Evolutionary conservation across 2,797 vertebrate species (phyloP).

Genomic region (Onychomys torridus): DNA sequence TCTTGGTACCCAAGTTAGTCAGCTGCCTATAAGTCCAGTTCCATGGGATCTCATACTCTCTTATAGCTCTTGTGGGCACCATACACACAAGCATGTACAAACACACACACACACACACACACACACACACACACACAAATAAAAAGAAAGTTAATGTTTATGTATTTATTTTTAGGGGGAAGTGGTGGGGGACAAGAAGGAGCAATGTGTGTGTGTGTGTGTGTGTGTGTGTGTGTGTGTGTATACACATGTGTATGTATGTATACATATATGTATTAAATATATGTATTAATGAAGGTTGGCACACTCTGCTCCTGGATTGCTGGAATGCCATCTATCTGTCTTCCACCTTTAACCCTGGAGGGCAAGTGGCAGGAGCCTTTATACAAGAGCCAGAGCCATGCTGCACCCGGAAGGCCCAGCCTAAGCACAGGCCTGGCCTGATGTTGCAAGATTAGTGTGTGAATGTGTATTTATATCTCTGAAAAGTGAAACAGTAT

Average conservation of each 20-base stretch:
- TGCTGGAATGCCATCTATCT: not conserved
- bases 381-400: not conserved
- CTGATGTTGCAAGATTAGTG: not conserved
- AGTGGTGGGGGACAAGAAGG: not conserved
- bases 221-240: too few relatives aligned
- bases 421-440: not conserved
- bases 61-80: not conserved
- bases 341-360: not conserved
- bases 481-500: not conserved
- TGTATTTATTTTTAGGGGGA: not conserved
- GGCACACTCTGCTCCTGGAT: not conserved
- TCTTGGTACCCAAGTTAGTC: not conserved
- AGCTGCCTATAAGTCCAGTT: not conserved
- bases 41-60: not conserved
- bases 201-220: not conserved
- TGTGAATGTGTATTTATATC: not conserved
- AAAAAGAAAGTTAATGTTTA: not conserved
- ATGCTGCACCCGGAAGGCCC: too few relatives aligned
- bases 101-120: not conserved
- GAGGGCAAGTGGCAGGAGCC: rapidly evolving
- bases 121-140: not conserved
- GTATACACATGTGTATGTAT: rapidly evolving
- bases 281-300: not conserved
- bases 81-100: not conserved
- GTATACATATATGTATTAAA: not conserved